These are phyloP conservation scores for Baccha elongata DNA, from an alignment of 2,888 invertebrate genomes.

Conservation along the genomic window DNA sequence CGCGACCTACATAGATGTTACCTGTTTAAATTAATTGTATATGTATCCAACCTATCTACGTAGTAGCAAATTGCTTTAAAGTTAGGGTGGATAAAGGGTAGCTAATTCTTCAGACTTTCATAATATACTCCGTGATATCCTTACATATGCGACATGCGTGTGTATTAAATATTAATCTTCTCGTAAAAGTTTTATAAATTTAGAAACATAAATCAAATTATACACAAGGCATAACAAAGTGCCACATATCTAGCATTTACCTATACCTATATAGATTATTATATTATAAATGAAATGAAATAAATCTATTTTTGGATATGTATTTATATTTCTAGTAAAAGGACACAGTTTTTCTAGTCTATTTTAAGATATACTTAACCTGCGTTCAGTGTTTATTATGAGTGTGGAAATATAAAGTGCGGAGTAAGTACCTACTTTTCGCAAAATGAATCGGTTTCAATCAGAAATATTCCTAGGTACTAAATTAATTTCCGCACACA, in stretches of 20 bases:
- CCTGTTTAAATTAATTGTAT: not conserved
- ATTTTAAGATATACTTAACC: conserved; percentile 27
- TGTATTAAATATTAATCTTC: conserved; percentile 3
- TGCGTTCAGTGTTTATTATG: not conserved
- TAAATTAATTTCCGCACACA: too few relatives aligned
- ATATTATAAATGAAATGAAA: conserved; percentile 34
- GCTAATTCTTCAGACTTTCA: too few relatives aligned
- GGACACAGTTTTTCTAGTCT: conserved; percentile 16
- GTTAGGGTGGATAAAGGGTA: not conserved
- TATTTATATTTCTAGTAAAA: conserved; percentile 25
- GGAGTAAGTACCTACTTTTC: conserved; percentile 11
- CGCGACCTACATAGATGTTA: conserved; percentile 3
- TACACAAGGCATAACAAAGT: conserved; percentile 16
- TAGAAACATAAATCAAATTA: conserved; percentile 18
- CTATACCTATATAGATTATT: conserved; percentile 9
- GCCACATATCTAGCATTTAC: not conserved
- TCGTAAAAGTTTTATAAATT: not conserved
- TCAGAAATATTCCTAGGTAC: too few relatives aligned
- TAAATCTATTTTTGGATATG: conserved; percentile 30
- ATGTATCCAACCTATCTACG: too few relatives aligned
- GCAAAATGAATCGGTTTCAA: too few relatives aligned
- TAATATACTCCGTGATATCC: too few relatives aligned
- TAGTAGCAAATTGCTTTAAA: conserved; percentile 17
- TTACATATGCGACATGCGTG: not conserved
- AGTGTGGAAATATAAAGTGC: not conserved